Evolutionary conservation across 2,797 vertebrate species (phyloP).

Genomic region (Cercopithecus mitis): DNA sequence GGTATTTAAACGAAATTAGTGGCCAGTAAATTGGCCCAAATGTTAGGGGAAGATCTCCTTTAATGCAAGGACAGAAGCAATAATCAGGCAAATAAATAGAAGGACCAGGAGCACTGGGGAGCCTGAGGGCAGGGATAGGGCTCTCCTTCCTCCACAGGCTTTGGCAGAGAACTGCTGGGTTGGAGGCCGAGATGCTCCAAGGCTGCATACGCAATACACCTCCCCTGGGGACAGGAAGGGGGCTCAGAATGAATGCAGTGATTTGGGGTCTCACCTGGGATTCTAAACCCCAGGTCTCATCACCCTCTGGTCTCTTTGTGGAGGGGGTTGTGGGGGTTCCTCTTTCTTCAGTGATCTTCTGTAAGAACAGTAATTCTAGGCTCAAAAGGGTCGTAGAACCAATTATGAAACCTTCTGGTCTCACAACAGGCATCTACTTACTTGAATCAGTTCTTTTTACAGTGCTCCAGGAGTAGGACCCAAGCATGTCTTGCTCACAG

Average conservation of each 20-base stretch:
- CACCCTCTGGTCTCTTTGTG: neutral
- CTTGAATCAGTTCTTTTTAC: neutral
- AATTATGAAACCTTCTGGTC: neutral
- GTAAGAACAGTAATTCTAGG: slow-evolving; percentile 24
- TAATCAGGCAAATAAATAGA: slow-evolving; percentile 77
- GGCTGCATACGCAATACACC: neutral
- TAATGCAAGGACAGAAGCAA: slow-evolving; percentile 61
- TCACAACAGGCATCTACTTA: neutral
- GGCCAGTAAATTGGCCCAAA: slow-evolving; percentile 76
- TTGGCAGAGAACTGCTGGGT: slow-evolving; percentile 59
- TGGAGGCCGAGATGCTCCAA: neutral
- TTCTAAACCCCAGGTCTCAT: neutral
- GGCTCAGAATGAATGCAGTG: slow-evolving; percentile 28
- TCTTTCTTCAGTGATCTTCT: slow-evolving; percentile 20
- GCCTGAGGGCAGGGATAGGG: slow-evolving; percentile 12
- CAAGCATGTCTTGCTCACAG: neutral
- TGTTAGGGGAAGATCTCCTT: slow-evolving; percentile 62
- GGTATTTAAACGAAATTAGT: slow-evolving; percentile 54
- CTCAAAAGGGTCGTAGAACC: slow-evolving; percentile 48
- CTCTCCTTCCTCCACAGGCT: neutral
- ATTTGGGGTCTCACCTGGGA: slow-evolving; percentile 15
- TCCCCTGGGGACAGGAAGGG: slow-evolving; percentile 6
- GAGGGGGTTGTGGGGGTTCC: neutral
- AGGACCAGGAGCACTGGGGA: slow-evolving; percentile 31
- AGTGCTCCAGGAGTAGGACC: neutral